phyloP scores from a whole-genome alignment of 2,113 vertebrate species.

The Engraulis encrasicolus region DNA sequence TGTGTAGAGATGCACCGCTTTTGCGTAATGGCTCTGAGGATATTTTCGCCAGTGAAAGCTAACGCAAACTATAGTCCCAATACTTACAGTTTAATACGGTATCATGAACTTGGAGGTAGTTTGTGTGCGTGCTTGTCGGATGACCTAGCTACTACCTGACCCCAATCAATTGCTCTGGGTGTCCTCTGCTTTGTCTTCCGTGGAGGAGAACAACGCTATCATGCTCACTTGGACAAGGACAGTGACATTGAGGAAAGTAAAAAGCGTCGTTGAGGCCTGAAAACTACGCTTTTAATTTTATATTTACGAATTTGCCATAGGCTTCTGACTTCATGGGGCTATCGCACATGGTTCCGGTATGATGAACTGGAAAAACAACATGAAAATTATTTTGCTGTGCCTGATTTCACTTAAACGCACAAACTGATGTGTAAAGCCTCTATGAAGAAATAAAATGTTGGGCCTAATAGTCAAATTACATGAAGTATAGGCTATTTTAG shows the following conservation, averaged over 20 bases:
- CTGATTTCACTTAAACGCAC: background rate
- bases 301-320: background rate
- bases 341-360: background rate
- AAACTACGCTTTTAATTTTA: background rate
- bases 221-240: background rate
- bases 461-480: too few relatives aligned
- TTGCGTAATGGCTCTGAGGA: too few relatives aligned
- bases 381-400: background rate
- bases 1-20: background rate
- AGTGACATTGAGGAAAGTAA: background rate
- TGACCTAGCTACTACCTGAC: background rate
- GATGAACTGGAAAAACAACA: background rate
- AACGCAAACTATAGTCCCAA: too few relatives aligned
- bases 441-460: too few relatives aligned
- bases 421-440: too few relatives aligned
- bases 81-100: too few relatives aligned
- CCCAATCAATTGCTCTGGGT: background rate
- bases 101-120: background rate
- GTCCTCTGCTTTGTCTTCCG: background rate
- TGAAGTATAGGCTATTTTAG: too few relatives aligned
- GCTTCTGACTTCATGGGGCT: background rate
- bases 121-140: background rate
- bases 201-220: background rate
- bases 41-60: too few relatives aligned
- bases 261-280: background rate